These are phyloP conservation scores for Hypocryptadius cinnamomeus DNA, from an alignment of 2,113 vertebrate species.

Conservation along the genomic window DNA sequence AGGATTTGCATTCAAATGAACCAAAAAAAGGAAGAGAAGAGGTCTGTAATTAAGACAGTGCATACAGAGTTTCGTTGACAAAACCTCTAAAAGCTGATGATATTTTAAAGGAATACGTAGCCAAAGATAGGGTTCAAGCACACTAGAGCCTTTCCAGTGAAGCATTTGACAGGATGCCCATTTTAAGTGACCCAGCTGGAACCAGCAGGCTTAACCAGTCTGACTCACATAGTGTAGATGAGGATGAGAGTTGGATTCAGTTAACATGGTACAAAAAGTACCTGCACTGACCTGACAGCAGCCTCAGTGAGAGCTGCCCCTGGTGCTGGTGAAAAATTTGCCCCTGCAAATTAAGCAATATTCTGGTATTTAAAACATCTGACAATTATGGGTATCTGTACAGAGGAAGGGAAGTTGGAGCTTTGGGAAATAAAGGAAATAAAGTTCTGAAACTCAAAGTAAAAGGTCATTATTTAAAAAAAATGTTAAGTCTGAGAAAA, in stretches of 20 bases:
- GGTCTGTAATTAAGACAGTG: background rate
- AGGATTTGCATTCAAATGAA: background rate
- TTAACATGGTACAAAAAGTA: background rate
- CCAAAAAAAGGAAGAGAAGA: background rate
- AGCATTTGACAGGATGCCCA: background rate
- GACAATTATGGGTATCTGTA: background rate
- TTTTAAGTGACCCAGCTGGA: background rate
- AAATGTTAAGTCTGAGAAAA: background rate
- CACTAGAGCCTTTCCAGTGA: background rate
- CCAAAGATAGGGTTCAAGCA: background rate
- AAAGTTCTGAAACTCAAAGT: background rate
- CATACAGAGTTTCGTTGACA: background rate
- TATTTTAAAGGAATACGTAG: background rate
- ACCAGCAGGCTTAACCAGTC: background rate
- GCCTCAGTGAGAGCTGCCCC: background rate
- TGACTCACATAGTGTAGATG: rapidly evolving
- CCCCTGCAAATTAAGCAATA: background rate
- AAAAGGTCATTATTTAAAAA: background rate
- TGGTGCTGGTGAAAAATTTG: background rate
- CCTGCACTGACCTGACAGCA: background rate
- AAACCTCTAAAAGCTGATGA: background rate
- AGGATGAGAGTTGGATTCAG: background rate
- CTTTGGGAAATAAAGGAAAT: background rate
- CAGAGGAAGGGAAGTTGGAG: background rate
- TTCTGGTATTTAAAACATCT: background rate